phyloP scores from a whole-genome alignment of 2,113 vertebrate species.

The Calyptomena viridis region DNA sequence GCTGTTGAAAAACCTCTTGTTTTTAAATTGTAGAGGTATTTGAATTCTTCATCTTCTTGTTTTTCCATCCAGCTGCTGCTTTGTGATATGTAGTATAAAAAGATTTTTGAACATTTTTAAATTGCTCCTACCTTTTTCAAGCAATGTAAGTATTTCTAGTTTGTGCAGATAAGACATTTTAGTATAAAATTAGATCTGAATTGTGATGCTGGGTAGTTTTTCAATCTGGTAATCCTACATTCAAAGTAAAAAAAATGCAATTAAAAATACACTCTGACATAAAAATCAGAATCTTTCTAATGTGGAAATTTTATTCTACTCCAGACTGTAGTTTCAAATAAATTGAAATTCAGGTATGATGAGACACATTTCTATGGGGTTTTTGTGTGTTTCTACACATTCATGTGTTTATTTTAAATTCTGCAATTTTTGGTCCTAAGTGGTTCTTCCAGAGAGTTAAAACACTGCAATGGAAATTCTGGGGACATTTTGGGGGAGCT shows the following conservation, averaged over 20 bases:
- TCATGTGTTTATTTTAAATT: background rate
- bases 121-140: background rate
- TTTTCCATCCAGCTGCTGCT: background rate
- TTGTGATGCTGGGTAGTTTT: background rate
- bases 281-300: slow-evolving; percentile 29
- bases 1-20: background rate
- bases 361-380: background rate
- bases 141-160: background rate
- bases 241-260: slow-evolving; percentile 1
- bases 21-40: background rate
- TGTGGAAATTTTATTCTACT: background rate
- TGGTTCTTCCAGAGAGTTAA: background rate
- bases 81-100: background rate
- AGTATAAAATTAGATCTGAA: background rate
- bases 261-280: slow-evolving; percentile 10
- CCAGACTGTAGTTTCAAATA: background rate
- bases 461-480: background rate
- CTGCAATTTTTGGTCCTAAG: background rate
- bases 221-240: background rate
- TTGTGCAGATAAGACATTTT: background rate
- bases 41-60: background rate
- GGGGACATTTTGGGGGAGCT: background rate
- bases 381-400: background rate
- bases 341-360: background rate
- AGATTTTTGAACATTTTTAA: background rate